Base-by-base conservation (phyloP, 2,888 invertebrate species). In the Lithophane ornitopus region DNA sequence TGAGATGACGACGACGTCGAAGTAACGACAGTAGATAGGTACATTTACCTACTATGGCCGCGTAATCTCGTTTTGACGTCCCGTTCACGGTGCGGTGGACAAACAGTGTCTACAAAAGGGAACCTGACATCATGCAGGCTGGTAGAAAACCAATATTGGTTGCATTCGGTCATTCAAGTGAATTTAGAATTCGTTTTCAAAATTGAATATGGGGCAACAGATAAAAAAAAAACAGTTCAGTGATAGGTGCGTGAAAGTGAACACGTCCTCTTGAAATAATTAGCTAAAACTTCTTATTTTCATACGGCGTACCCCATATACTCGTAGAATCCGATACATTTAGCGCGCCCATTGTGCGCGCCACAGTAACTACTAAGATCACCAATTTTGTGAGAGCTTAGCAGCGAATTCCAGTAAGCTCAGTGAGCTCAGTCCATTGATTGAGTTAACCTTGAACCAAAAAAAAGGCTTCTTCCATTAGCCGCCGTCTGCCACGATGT, bases 361-460 rank as follows among this genome's bases (percentile, higher is more conserved):
- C n/a, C n/a, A n/a, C n/a, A n/a, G n/a, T n/a, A n/a, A 12, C 12
- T 19, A 19, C 28, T 11, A 19, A 11, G 59, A 59, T 59, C 59
- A 59, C 4, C 28, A 19, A 59, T 22, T 59, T 34, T n/a, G 9
- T 62, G n/a, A n/a, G 41, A n/a, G 12, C 65, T 44, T 65, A 19
- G 7, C 14, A 26, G n/a, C 63, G n/a, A 44, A 44, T 19, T 63
- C 26, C 11, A 44, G 11, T 41, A 26, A n/a, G 14, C 9, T 39
- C n/a, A 14, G 16, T n/a, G n/a, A 56, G 28, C 58, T 58, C 28
- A 58, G 1, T 58, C 19, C 34, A 59, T n/a, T 67, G n/a, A 61
- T 19, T 56, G 8, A 14, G 46, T 44, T 73, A 52, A 73, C 52
- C 73, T 59, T 80, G 52, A 65, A 62, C 39, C 14, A 58, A 65